Evolutionary conservation across 2,888 invertebrate genomes (phyloP).

Genomic region (Sturmia bella): DNA sequence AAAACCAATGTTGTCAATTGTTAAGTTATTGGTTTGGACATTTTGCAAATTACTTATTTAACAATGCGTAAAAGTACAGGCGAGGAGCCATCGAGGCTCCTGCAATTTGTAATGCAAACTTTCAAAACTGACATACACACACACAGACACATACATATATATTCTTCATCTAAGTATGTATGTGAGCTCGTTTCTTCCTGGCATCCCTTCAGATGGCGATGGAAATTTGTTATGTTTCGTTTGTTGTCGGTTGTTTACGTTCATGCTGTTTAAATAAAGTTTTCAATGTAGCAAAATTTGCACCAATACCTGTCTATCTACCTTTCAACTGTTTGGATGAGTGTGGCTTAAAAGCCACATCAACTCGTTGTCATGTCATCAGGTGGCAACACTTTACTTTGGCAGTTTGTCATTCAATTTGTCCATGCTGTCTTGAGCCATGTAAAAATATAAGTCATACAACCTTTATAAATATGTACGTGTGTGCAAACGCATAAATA

Average conservation of each 20-base stretch:
- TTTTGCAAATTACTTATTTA: slow-evolving; percentile 81
- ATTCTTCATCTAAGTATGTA: neutral
- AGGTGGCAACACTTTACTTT: slow-evolving; percentile 69
- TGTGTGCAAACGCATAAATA: neutral
- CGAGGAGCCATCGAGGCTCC: slow-evolving; percentile 11
- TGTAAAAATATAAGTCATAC: slow-evolving; percentile 44
- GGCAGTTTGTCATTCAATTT: slow-evolving; percentile 71
- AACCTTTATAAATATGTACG: slow-evolving; percentile 19
- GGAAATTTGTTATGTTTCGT: slow-evolving; percentile 25
- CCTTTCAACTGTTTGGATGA: slow-evolving; percentile 51
- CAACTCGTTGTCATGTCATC: slow-evolving; percentile 70
- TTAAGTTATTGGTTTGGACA: slow-evolving; percentile 80
- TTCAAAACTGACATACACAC: neutral
- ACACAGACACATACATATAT: neutral
- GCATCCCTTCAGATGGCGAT: slow-evolving; percentile 2
- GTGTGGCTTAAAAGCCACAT: slow-evolving; percentile 68
- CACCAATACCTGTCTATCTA: slow-evolving; percentile 8
- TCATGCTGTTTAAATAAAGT: slow-evolving; percentile 47
- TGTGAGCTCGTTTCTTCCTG: slow-evolving; percentile 9
- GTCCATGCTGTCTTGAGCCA: slow-evolving; percentile 66
- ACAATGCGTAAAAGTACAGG: slow-evolving; percentile 78
- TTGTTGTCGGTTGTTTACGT: neutral
- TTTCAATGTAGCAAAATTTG: slow-evolving; percentile 34
- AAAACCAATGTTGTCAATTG: slow-evolving; percentile 67
- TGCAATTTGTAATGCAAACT: too few relatives aligned